phyloP scores from a whole-genome alignment of 2,888 invertebrate genomes.

The Orthonevra nobilis region DNA sequence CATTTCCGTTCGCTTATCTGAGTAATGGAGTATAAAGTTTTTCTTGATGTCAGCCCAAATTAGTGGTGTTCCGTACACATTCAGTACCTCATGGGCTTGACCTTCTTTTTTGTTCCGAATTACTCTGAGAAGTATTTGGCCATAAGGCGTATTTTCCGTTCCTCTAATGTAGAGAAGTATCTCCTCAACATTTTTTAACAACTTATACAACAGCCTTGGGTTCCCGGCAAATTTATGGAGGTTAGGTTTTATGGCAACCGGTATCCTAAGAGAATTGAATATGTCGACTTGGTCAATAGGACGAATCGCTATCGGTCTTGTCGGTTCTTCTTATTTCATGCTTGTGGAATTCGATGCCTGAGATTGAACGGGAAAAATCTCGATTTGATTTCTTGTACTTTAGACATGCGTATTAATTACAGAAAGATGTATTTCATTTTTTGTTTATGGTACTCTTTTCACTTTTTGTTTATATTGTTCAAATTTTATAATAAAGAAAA shows the following conservation, averaged over 20 bases:
- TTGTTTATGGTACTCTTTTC: neutral
- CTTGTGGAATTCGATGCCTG: neutral
- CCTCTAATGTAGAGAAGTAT: slow-evolving; percentile 39
- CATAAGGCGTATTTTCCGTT: slow-evolving; percentile 37
- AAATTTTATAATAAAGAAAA: no score
- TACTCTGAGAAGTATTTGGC: slow-evolving; percentile 36
- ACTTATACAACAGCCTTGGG: slow-evolving; percentile 23
- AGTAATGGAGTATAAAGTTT: slow-evolving; percentile 62
- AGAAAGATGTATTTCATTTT: neutral
- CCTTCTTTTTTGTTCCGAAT: slow-evolving; percentile 42
- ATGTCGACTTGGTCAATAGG: no score
- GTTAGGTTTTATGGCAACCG: slow-evolving; percentile 41
- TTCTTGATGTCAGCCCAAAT: slow-evolving; percentile 60
- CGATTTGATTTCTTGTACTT: neutral
- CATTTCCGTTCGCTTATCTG: slow-evolving; percentile 65
- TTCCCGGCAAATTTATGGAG: slow-evolving; percentile 35
- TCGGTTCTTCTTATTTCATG: no score
- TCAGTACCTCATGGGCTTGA: slow-evolving; percentile 22
- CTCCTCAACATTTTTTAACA: slow-evolving; percentile 42
- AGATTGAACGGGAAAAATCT: neutral
- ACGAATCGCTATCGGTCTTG: no score
- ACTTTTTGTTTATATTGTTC: no score
- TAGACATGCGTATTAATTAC: neutral
- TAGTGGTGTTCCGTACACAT: slow-evolving; percentile 27
- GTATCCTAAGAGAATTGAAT: slow-evolving; percentile 33